Evolutionary conservation across 2,888 invertebrate species (phyloP).

Genomic region (Camponotus fellah): DNA sequence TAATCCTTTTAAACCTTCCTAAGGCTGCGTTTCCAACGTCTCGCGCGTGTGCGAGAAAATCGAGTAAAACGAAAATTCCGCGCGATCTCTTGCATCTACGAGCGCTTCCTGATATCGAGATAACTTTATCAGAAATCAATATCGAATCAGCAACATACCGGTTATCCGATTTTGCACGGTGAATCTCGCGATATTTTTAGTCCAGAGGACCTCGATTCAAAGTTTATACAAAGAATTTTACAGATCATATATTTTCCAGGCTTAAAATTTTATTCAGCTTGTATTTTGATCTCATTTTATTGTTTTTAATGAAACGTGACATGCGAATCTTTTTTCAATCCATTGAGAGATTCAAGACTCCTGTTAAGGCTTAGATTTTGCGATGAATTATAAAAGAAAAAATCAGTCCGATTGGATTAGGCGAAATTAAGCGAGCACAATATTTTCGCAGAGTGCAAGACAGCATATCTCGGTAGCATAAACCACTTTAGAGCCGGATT

Average conservation of each 20-base stretch:
- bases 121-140: slow-evolving; percentile 30
- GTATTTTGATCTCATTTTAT: neutral
- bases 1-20: slow-evolving; percentile 3
- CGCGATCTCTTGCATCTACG: slow-evolving; percentile 38
- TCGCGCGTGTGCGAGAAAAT: slow-evolving; percentile 14
- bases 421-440: slow-evolving; percentile 24
- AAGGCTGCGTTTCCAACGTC: slow-evolving; percentile 5
- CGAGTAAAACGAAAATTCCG: slow-evolving; percentile 58
- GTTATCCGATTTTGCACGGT: neutral
- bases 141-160: slow-evolving; percentile 37
- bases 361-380: neutral
- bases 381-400: neutral
- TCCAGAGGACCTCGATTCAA: neutral
- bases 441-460: neutral
- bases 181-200: slow-evolving; percentile 15
- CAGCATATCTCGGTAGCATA: neutral
- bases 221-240: neutral
- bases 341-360: neutral
- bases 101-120: slow-evolving; percentile 8
- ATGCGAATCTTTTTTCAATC: neutral
- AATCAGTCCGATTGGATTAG: neutral
- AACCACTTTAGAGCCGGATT: slow-evolving; percentile 46
- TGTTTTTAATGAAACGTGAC: neutral
- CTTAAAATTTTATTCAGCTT: neutral
- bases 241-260: neutral